Evolutionary conservation across 2,888 invertebrate species (phyloP), one percentile per base, ranked within the genome.

Genomic region (Boloria selene): DNA sequence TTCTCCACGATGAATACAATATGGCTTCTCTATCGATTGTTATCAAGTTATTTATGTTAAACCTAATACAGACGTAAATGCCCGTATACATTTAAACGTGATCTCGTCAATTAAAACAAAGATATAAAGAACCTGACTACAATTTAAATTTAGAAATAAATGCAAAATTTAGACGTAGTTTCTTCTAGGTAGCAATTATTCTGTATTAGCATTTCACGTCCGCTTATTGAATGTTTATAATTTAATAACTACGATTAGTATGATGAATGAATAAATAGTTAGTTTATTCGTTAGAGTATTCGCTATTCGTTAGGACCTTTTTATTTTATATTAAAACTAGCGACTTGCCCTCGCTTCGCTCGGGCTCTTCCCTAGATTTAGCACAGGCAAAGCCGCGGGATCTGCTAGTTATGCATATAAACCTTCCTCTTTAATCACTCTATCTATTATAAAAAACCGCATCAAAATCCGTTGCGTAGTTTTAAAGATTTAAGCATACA

Each of bases 71-170:
- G 31, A 38, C 31, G 10, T 38, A 38, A 38, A 38, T 38, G 10
- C 31, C 31, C 10, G 31, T 38, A 38, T 10, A 38, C 10, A 10
- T 10, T 38, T 38, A 10, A 10, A 38, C 7, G 31, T 38, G 10
- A 45, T 22, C 22, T 50, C 16, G 42, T 45, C 22, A 51, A 50
- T 51, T 52, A 42, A 53, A 52, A 67, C 51, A 65, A 62, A 47
- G 42, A 56, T 22, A 63, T 50, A 50, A 50, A 42, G 10, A 6
- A 44, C 10, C 22, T 16, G 45, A 55, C 65, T 72, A 68, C 63
- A 65, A 65, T 55, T 56, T 44, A 45, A 7, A n/a, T n/a, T 18
- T 22, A 56, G 13, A 55, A 44, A 18, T 44, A 44, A 42, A 18
- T 42, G 14, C 18, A 14, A 44, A 7, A 38, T 7, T 10, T 7